Base-by-base conservation (phyloP, 2,797 vertebrate species). In the Gila robusta region DNA sequence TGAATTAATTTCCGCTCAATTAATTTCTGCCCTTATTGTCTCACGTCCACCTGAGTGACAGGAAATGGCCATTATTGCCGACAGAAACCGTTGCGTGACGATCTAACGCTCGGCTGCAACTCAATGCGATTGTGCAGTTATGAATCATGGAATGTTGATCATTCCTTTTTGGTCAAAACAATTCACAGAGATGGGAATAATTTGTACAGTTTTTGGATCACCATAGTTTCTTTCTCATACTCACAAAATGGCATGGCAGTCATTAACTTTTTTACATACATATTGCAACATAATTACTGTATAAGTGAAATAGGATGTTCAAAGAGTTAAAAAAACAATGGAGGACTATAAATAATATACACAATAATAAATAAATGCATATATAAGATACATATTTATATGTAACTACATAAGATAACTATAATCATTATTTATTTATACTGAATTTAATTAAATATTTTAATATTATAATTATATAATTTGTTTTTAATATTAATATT, bases 1-100 rank as follows among this genome's bases (percentile, higher is more conserved):
- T 10, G 37, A 41, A 80, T 35, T 26, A 9, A 64, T 49, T 64
- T 73, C 54, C 17, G 39, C 81, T 49, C 32, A 7, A 74, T 49
- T 83, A 56, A 32, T 8, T 32, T 32, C 1, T 3, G 26, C 47
- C 39, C 4, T 35, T 32, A n/a, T 73, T 73, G 81, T 74, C 69
- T 73, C 49, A 23, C 3, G n/a, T 72, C 35, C 37, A 73, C 28
- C 21, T 19, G 67, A 82, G 47, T 70, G 66, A 81, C 80, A 71
- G 80, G 21, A 71, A 52, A 69, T 44, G 52, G 17, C 28, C 32
- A n/a, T 69, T 69, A 35, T 32, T 17, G 19, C 21, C 0, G 62
- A 37, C 41, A 47, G 11, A 62, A 47, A 56, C 4, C 0, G 11
- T 11, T 35, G 28, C 21, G 69, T 23, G 7, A 41, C 2, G 17